Base-by-base conservation (phyloP, 2,113 vertebrate genomes). In the Suricata suricatta region DNA sequence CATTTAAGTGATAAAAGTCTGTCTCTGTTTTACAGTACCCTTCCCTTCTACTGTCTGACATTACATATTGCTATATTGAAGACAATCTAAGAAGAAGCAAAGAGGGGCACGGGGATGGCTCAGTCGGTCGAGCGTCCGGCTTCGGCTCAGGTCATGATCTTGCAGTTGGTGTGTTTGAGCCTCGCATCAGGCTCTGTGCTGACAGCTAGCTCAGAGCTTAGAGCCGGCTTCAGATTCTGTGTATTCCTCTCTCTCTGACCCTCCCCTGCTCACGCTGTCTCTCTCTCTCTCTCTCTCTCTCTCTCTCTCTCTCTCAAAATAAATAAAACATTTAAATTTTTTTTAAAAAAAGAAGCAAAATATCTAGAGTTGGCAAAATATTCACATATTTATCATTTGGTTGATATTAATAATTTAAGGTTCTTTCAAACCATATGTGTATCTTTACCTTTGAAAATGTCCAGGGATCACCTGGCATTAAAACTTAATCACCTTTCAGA, bases 311-410 rank as follows among this genome's bases (percentile, higher is more conserved):
- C 38, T 41, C 38, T 3, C 7, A 47, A 47, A 47, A 47, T 47
- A 47, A 47, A 47, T 47, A 47, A 47, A 47, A 47, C 44, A 10
- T 47, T 47, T 47, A 47, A 47, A 88, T 41, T 41, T 41, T 41
- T 41, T 41, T 5, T 5, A 83, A 97, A 96, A 95, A 64, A 97
- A 81, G 33, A 97, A 98, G 90, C 50, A 83, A 92, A 93, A 97
- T 76, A 57, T 33, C 23, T 60, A 79, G 91, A 97, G 33, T 74
- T 91, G 69, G 69, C 71, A 92, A 97, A 98, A 41, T 86, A 92
- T 54, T 90, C 93, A 90, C 11, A 16, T 79, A 93, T 93, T 96
- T 93, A 88, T 52, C 79, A 86, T 52, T 54, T 69, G 63, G 31
- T 52, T 68, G 74, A 83, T 82, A 41, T 87, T 54, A 95, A 88